phyloP scores from a whole-genome alignment of 2,113 vertebrate genomes.

The Xenus cinereus region DNA sequence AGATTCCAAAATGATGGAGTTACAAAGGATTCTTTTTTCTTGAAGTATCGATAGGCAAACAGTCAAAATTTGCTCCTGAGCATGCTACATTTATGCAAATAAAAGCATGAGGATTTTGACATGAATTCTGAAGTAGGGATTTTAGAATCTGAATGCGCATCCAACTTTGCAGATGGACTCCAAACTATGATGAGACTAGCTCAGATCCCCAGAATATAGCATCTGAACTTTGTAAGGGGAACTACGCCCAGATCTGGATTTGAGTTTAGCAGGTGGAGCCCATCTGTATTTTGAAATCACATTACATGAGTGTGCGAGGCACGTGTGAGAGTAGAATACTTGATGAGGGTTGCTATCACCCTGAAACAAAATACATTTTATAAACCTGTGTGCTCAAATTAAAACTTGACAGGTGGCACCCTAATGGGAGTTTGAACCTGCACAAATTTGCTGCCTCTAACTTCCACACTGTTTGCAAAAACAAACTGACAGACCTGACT shows the following conservation, averaged over 20 bases:
- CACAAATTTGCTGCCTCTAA: conserved; percentile 2
- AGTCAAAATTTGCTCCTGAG: neutral
- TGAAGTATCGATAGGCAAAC: neutral
- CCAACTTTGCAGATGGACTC: neutral
- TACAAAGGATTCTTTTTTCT: conserved; percentile 10
- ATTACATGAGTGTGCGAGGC: neutral
- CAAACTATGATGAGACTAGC: neutral
- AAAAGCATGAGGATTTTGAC: neutral
- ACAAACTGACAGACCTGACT: neutral
- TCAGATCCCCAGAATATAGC: neutral
- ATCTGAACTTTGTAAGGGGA: neutral
- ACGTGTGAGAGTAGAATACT: neutral
- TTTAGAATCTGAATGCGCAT: neutral
- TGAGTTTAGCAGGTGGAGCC: conserved; percentile 15
- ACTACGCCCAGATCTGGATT: neutral
- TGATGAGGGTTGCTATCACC: conserved; percentile 23
- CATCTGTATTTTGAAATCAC: conserved; percentile 50
- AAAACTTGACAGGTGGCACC: conserved; percentile 60
- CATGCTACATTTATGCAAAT: neutral
- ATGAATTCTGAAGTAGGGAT: neutral
- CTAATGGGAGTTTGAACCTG: conserved; percentile 44
- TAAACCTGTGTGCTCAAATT: conserved; percentile 1
- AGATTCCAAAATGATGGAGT: neutral
- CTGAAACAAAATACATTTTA: conserved; percentile 54
- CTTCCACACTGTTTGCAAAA: neutral